These are phyloP conservation scores for Microcebus ravelobensis DNA, from an alignment of 2,113 vertebrate species.

Conservation along the genomic window DNA sequence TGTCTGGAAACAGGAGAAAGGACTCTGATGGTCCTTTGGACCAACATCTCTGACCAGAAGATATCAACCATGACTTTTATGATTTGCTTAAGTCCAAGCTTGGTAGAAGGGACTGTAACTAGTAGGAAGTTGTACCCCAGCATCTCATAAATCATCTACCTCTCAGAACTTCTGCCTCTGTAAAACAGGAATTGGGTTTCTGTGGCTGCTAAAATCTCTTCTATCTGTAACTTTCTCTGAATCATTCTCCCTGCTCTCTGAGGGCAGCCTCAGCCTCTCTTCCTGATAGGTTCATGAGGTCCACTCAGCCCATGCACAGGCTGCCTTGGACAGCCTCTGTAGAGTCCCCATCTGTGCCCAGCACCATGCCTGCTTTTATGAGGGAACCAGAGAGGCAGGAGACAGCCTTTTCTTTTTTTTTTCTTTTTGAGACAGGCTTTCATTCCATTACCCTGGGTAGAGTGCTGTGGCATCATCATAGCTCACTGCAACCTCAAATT, in stretches of 20 bases:
- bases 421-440: too few relatives aligned
- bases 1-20: background rate
- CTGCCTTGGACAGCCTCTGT: background rate
- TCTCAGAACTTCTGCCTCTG: background rate
- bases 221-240: background rate
- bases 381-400: background rate
- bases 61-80: background rate
- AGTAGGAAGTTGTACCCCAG: background rate
- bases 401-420: background rate
- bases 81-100: background rate
- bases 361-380: background rate
- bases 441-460: too few relatives aligned
- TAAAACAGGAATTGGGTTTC: background rate
- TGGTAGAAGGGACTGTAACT: background rate
- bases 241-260: background rate
- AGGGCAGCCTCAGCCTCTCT: background rate
- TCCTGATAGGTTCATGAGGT: background rate
- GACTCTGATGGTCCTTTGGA: background rate
- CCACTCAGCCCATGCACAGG: background rate
- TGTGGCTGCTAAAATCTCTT: background rate
- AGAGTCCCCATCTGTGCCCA: background rate
- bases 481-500: too few relatives aligned
- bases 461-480: too few relatives aligned
- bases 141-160: background rate
- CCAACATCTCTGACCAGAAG: background rate